Evolutionary conservation across 2,888 invertebrate species (phyloP).

Genomic region (Argyra leucocephala): DNA sequence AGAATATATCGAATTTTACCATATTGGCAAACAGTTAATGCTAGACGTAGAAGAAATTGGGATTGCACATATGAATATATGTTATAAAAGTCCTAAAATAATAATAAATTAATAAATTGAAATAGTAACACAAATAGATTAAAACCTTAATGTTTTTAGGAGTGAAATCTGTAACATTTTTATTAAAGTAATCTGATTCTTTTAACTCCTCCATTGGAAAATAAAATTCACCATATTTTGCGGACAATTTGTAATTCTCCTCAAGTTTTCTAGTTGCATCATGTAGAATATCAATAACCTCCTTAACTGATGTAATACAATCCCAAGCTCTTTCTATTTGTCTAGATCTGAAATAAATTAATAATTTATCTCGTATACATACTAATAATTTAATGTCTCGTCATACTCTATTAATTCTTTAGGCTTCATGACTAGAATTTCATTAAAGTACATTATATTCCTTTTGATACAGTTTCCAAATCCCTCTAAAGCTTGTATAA

Average conservation of each 20-base stretch:
- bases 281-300: conserved; percentile 38
- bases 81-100: conserved; percentile 39
- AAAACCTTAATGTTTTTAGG: conserved; percentile 39
- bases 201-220: conserved; percentile 40
- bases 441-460: conserved; percentile 41
- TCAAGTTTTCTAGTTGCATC: conserved; percentile 40
- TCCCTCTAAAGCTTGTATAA: conserved; percentile 37
- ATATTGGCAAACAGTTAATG: conserved; percentile 35
- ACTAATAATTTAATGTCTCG: not conserved
- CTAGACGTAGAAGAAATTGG: conserved; percentile 39
- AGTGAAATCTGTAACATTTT: conserved; percentile 38
- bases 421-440: conserved; percentile 39
- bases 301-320: conserved; percentile 40
- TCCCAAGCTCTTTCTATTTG: conserved; percentile 41
- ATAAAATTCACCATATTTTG: conserved; percentile 33
- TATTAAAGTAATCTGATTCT: conserved; percentile 40
- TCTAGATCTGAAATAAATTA: conserved; percentile 29
- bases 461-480: conserved; percentile 40
- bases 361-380: not conserved
- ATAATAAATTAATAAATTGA: not conserved
- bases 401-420: conserved; percentile 37
- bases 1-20: conserved; percentile 34
- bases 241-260: conserved; percentile 31
- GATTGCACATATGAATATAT: conserved; percentile 43
- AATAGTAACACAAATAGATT: not conserved